Conservation (phyloP, 2,888 invertebrate species). For the Drosophila subquinaria region DNA sequence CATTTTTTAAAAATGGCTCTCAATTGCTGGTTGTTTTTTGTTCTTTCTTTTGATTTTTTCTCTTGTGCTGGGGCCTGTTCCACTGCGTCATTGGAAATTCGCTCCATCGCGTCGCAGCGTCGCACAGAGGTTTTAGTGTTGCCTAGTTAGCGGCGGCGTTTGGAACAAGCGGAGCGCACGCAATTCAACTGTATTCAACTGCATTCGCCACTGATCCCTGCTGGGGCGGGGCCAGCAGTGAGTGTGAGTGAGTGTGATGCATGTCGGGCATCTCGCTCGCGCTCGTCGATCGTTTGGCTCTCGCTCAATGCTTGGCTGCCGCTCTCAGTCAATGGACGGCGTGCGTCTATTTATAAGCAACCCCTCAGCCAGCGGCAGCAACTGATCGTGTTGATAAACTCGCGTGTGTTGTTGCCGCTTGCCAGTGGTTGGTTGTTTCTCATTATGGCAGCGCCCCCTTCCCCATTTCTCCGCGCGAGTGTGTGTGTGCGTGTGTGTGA, state of each 20-base stretch:
- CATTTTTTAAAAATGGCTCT: slow-evolving; percentile 54
- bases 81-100: slow-evolving; percentile 51
- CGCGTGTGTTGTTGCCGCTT: slow-evolving; percentile 21
- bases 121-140: slow-evolving; percentile 52
- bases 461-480: slow-evolving; percentile 17
- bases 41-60: slow-evolving; percentile 1
- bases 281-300: slow-evolving; percentile 20
- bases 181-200: background rate
- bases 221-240: slow-evolving; percentile 41
- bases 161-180: slow-evolving; percentile 40
- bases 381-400: slow-evolving; percentile 40
- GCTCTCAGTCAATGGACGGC: slow-evolving; percentile 18
- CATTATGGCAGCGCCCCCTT: slow-evolving; percentile 32
- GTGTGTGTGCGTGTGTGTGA: background rate
- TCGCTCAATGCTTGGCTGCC: slow-evolving; percentile 49
- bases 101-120: background rate
- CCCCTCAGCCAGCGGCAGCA: slow-evolving; percentile 43
- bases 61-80: slow-evolving; percentile 29
- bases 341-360: slow-evolving; percentile 70
- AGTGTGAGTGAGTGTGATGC: background rate
- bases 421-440: slow-evolving; percentile 41
- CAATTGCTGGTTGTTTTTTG: slow-evolving; percentile 14
- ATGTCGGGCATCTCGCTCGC: slow-evolving; percentile 18
- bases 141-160: slow-evolving; percentile 62
- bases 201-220: slow-evolving; percentile 4